These are phyloP conservation scores for Ranitomeya imitator DNA, from an alignment of 2,113 vertebrate genomes.

Conservation along the genomic window DNA sequence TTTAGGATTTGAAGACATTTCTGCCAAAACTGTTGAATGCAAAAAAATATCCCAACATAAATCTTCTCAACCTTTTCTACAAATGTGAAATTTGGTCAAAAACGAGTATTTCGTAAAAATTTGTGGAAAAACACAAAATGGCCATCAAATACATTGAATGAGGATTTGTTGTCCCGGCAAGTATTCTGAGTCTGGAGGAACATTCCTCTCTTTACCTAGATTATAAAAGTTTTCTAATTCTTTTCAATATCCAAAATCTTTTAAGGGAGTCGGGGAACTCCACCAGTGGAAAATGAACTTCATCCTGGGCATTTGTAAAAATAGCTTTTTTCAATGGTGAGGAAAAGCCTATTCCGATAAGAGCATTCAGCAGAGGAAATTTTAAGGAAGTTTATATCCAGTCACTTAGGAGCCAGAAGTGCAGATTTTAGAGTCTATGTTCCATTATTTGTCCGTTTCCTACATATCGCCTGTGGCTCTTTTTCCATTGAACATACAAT, in stretches of 20 bases:
- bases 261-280: not conserved
- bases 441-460: conserved; percentile 22
- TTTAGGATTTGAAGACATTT: too few relatives aligned
- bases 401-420: conserved; percentile 20
- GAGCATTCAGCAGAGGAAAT: not conserved
- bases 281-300: not conserved
- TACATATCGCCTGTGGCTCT: conserved; percentile 2
- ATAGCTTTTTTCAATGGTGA: not conserved
- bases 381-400: conserved; percentile 15
- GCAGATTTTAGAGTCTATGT: conserved; percentile 21
- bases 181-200: not conserved
- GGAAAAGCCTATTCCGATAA: not conserved
- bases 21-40: too few relatives aligned
- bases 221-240: not conserved
- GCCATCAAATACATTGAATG: too few relatives aligned
- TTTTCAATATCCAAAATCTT: not conserved
- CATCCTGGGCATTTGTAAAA: conserved; percentile 1
- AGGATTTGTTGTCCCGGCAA: not conserved
- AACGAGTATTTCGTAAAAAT: too few relatives aligned
- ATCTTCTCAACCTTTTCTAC: too few relatives aligned
- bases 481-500: conserved; percentile 37
- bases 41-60: too few relatives aligned
- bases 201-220: not conserved
- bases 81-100: too few relatives aligned
- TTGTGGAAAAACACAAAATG: too few relatives aligned